Base-by-base conservation (phyloP, 2,888 invertebrate genomes). In the Brachypalpus laphriformis region DNA sequence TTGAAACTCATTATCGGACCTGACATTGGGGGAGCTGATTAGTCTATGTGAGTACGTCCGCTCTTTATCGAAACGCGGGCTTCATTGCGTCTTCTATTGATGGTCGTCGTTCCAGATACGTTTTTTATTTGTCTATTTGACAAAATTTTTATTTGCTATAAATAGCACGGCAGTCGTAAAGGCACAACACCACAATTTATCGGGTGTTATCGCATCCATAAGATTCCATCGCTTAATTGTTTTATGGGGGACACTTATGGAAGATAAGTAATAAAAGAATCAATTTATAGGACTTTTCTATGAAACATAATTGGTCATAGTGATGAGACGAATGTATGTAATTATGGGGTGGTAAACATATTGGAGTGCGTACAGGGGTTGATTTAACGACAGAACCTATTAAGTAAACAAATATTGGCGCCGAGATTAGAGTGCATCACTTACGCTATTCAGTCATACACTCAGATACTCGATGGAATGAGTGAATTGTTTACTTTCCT, bases 1-100 rank as follows among this genome's bases (percentile, higher is more conserved):
- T 82, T 82, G 75, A 82, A 75, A 75, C 25, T 63, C 56, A 82
- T 82, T 75, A 75, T 75, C 49, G 47, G 75, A 16, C 20, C 70
- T 65, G 70, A 47, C 70, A 70, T 75, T 81, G 61, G 68, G 51
- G 68, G 74, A 74, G 56, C 74, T 75, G 61, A 75, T 75, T 75
- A 47, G 45, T 18, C 11, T 56, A 47, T 37, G 56, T 9, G 47
- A 31, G 31, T 37, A 37, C 42, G 49, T 20, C 22, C 34, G 59
- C 59, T 20, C 31, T 40, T 59, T 57, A 20, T 76, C 40, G 56
- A 9, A 34, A 20, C 31, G 57, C 14, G 65, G 47, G 40, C 3
- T 22, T 68, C 40, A 47, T 16, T 37, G 40, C 40, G 54, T 42
- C 18, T 66, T 34, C 37, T 37, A 8, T 16, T 68, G 68, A 28